These are phyloP conservation scores for Microcebus murinus DNA, from an alignment of 2,113 vertebrate genomes.

Conservation along the genomic window DNA sequence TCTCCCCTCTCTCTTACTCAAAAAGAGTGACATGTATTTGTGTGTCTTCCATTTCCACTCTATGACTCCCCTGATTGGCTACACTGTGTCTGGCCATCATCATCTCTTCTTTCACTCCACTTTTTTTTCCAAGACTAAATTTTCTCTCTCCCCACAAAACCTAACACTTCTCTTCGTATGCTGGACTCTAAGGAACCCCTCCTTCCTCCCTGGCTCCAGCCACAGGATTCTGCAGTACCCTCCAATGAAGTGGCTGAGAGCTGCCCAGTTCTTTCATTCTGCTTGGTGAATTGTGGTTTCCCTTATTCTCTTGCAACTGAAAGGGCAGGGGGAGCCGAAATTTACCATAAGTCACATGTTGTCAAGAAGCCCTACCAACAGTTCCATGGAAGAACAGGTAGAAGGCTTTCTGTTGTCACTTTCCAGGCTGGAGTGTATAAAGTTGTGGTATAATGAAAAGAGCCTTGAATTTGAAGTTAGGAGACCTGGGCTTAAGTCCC, in stretches of 20 bases:
- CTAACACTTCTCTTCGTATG: not conserved
- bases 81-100: not conserved
- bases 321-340: not conserved
- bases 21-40: not conserved
- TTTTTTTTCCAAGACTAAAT: slow-evolving; percentile 34
- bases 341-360: not conserved
- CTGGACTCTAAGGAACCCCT: not conserved
- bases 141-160: slow-evolving; percentile 8
- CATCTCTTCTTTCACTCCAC: not conserved
- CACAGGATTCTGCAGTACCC: not conserved
- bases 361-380: not conserved
- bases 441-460: not conserved
- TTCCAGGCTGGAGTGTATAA: slow-evolving; percentile 1
- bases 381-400: not conserved
- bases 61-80: not conserved
- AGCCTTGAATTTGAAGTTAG: slow-evolving; percentile 42
- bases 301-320: not conserved
- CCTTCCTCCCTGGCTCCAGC: not conserved
- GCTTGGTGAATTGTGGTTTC: not conserved
- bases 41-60: not conserved
- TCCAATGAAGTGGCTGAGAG: not conserved
- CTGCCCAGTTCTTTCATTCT: not conserved
- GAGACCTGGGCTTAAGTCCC: not conserved
- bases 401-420: not conserved
- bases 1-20: not conserved